phyloP scores from a whole-genome alignment of 2,113 vertebrate genomes.

The Lophius piscatorius region DNA sequence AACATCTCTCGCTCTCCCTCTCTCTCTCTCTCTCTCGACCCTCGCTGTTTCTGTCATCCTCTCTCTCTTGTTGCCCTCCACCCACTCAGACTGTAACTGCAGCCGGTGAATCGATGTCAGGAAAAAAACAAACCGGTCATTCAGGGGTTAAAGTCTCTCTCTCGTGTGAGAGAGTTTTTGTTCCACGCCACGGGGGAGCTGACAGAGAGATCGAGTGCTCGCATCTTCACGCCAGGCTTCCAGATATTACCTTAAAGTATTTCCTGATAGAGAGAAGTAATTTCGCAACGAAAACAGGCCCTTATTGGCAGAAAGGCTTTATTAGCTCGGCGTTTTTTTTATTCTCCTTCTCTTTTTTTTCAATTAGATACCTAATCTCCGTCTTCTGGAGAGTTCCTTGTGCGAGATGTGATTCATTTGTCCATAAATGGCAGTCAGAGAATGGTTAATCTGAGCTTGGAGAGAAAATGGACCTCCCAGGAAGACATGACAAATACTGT shows the following conservation, averaged over 20 bases:
- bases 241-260: no score
- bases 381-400: slow-evolving; percentile 40
- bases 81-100: no score
- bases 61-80: slow-evolving; percentile 19
- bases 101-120: no score
- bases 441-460: slow-evolving; percentile 36
- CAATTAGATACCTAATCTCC: slow-evolving; percentile 28
- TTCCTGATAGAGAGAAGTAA: no score
- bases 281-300: no score
- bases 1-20: slow-evolving; percentile 16
- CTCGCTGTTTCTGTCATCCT: slow-evolving; percentile 6
- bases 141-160: no score
- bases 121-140: no score
- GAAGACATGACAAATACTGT: slow-evolving; percentile 74
- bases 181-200: no score
- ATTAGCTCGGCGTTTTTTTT: slow-evolving; percentile 26
- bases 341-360: slow-evolving; percentile 1
- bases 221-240: no score
- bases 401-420: slow-evolving; percentile 56
- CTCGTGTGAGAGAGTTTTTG: no score
- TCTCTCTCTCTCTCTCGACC: no score
- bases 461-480: slow-evolving; percentile 63
- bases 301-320: slow-evolving; percentile 35
- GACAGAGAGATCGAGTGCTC: no score
- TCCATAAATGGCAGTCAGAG: slow-evolving; percentile 35